Evolutionary conservation across 2,888 invertebrate genomes (phyloP).

Genomic region (Elaeidobius kamerunicus): DNA sequence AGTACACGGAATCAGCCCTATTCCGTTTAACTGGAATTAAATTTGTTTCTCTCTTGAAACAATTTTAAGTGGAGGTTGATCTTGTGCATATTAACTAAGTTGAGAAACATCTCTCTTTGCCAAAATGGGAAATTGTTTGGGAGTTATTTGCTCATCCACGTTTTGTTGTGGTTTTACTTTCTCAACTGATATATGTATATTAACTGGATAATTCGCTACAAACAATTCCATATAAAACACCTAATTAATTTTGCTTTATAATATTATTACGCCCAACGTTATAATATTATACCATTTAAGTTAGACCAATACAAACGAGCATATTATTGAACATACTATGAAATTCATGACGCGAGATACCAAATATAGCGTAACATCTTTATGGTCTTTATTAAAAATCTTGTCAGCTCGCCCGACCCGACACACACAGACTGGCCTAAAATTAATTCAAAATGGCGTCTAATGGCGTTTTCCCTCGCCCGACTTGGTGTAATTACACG

Average conservation of each 20-base stretch:
- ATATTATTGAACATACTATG: too few relatives aligned
- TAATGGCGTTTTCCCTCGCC: constrained; percentile 23
- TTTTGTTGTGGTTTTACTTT: constrained; percentile 11
- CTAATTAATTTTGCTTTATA: too few relatives aligned
- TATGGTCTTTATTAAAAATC: constrained; percentile 31
- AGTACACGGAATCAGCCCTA: too few relatives aligned
- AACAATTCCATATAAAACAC: too few relatives aligned
- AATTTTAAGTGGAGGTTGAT: constrained; percentile 33
- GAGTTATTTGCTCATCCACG: constrained; percentile 15
- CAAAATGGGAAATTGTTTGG: constrained; percentile 20
- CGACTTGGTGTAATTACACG: constrained; percentile 18
- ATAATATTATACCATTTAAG: too few relatives aligned
- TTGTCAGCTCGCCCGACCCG: constrained; percentile 21
- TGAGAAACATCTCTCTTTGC: constrained; percentile 23
- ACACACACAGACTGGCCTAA: constrained; percentile 18
- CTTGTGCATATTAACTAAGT: constrained; percentile 40
- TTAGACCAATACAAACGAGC: too few relatives aligned
- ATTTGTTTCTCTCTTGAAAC: constrained; percentile 32
- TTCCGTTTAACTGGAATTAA: constrained; percentile 32
- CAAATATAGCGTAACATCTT: constrained; percentile 26
- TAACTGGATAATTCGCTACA: constrained; percentile 6
- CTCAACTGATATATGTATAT: constrained; percentile 5
- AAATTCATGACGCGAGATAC: constrained; percentile 2
- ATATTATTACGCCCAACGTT: too few relatives aligned
- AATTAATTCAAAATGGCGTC: constrained; percentile 29